Evolutionary conservation across 2,113 vertebrate genomes (phyloP), one percentile per base, ranked within the genome.

Genomic region (Syngnathus scovelli): DNA sequence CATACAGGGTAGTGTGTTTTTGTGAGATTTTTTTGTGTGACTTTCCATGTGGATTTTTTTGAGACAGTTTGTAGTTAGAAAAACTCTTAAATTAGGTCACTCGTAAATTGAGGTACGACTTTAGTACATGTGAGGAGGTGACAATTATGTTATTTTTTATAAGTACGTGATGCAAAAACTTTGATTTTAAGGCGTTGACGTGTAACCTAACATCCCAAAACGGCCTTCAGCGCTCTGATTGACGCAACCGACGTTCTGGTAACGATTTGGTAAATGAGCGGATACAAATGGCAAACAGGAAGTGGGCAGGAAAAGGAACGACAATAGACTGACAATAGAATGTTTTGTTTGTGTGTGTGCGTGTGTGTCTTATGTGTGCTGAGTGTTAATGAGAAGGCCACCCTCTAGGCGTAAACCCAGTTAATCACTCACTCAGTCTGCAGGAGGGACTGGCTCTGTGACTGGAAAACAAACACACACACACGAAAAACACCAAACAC

Each of bases 321-420:
- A 75, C 59, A 41, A 71, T 23, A 71, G 64, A 68, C 27, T 33
- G 27, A 33, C 62, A 82, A 67, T 74, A 49, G 6, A 39, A n/a
- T 38, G 38, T 69, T 44, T 58, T 66, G 68, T 23, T 67, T 39
- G 72, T 66, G 59, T 64, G 66, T 67, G 61, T 61, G 67, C 69
- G 61, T 55, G 65, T 46, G 70, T 38, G 67, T 63, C 51, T 66
- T 48, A 60, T 36, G 71, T 36, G 75, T 71, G 68, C 68, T 85
- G 72, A 48, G 80, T 85, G 85, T 88, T 86, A 90, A 90, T 90
- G 85, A 88, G 88, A 83, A 81, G 86, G 83, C 83, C 87, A 88
- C 85, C 83, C 84, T 85, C 83, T 78, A 81, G 79, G 87, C 83
- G 69, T 89, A 83, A 87, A 85, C 78, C 78, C 85, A 87, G 86